Percentiles rank a stretch among this genome's conserved stretches.
Evolutionary conservation across 2,797 vertebrate genomes (phyloP).

Genomic region (Euphonia xanthogaster): DNA sequence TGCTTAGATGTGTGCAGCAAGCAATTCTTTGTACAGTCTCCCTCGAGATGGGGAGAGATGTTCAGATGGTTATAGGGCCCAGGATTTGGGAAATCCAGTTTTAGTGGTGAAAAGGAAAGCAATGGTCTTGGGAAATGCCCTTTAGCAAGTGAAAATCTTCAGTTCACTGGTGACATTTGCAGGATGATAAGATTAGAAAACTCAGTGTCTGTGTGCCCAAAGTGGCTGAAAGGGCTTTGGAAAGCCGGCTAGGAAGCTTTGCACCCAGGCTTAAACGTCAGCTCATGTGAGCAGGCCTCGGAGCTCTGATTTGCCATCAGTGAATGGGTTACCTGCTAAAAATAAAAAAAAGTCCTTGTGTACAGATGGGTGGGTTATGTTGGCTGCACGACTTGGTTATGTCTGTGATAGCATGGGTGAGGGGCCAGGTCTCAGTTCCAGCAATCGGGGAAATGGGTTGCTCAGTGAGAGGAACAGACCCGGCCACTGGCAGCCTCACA

Average conservation of each 20-base stretch:
- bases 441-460: background rate
- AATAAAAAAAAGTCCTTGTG: background rate
- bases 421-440: background rate
- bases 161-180: background rate
- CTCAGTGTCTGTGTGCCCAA: background rate
- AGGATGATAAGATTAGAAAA: background rate
- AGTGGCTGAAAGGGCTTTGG: background rate
- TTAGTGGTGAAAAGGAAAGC: background rate
- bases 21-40: background rate
- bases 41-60: background rate
- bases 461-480: background rate
- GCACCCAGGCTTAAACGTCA: rapidly evolving
- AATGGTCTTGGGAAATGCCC: background rate
- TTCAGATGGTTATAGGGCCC: background rate
- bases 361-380: background rate
- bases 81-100: background rate
- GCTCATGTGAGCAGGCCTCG: rapidly evolving
- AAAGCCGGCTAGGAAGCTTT: background rate
- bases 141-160: background rate
- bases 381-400: background rate
- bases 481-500: rapidly evolving
- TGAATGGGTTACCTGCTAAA: background rate
- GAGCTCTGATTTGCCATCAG: background rate
- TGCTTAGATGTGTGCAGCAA: background rate
- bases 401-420: background rate